Percentiles rank a stretch among this genome's conserved stretches.
These are phyloP conservation scores for Hylomyscus alleni DNA, from an alignment of 2,797 vertebrate species.

Conservation along the genomic window DNA sequence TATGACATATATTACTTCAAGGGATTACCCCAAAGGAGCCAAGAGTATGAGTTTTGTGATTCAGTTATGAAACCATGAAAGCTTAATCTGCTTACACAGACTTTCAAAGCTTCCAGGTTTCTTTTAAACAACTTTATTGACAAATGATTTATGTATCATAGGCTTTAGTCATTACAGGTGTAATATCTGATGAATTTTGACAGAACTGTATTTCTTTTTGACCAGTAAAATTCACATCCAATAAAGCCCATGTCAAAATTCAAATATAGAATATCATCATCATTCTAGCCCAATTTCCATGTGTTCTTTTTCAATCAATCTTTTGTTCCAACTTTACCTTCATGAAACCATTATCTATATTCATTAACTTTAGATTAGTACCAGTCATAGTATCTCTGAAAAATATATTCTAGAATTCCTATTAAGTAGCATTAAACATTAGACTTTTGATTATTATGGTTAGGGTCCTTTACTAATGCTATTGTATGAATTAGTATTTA, in stretches of 20 bases:
- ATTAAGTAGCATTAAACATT: neutral
- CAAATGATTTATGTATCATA: conserved; percentile 55
- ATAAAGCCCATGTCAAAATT: neutral
- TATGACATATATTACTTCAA: conserved; percentile 48
- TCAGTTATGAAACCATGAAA: conserved; percentile 49
- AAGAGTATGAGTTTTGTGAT: neutral
- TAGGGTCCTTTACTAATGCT: neutral
- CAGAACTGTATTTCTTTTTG: neutral
- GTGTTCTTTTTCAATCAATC: neutral
- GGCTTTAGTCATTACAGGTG: neutral
- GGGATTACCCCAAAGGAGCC: conserved; percentile 4
- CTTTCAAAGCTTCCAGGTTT: conserved; percentile 55
- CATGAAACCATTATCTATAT: neutral
- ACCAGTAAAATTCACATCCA: neutral
- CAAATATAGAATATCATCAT: neutral
- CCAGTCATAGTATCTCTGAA: neutral
- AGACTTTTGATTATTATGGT: neutral
- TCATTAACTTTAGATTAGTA: neutral
- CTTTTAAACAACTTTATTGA: conserved; percentile 67
- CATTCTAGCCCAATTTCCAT: neutral
- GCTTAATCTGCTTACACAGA: conserved; percentile 53
- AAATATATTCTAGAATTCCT: conserved; percentile 27
- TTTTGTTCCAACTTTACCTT: neutral
- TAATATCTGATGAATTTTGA: conserved; percentile 66
- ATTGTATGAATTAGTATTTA: neutral